Base-by-base conservation (phyloP, 2,888 invertebrate species). In the Stenodera caucasica region DNA sequence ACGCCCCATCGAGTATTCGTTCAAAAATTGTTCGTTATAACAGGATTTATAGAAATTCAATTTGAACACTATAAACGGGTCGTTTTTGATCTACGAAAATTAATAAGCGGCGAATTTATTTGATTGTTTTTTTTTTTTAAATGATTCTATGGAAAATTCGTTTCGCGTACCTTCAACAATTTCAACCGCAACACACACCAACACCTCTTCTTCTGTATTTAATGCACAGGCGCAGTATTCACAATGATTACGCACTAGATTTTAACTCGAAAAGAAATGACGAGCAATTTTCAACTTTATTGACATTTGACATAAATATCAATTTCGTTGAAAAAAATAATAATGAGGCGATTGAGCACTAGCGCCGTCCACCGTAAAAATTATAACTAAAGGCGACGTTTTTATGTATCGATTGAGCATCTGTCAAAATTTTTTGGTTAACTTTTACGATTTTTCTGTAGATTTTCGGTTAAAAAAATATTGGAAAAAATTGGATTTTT, bases 331-430 rank as follows among this genome's bases (percentile, higher is more conserved):
- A 57, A 57, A 53, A 57, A 50, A 40, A 58, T 55, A 54, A 21
- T 45, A 3, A 23, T n/a, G n/a, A 59, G 58, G 61, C 64, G 56
- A 60, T 57, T 63, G 68, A 71, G 73, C 75, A 75, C 71, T 70
- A 77, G 78, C 78, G 79, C 77, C 23, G 5, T 72, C 70, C 62
- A 56, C 70, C 67, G 76, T 71, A 75, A 76, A 79, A 79, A 78
- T 74, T 69, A 68, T 66, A 78, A 78, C 77, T 77, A 78, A 77
- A 77, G 75, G 73, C 74, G 75, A 78, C 77, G 72, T 77, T 78
- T 79, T 79, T 77, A 68, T 70, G 62, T 66, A 68, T 70, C 64
- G 67, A 66, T 71, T 59, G 64, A 67, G 65, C 66, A 67, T 61
- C 67, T 71, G 71, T 72, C 71, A 70, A 72, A 72, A 71, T 53